phyloP scores from a whole-genome alignment of 2,113 vertebrate species.

The Anser brachyrhynchus region DNA sequence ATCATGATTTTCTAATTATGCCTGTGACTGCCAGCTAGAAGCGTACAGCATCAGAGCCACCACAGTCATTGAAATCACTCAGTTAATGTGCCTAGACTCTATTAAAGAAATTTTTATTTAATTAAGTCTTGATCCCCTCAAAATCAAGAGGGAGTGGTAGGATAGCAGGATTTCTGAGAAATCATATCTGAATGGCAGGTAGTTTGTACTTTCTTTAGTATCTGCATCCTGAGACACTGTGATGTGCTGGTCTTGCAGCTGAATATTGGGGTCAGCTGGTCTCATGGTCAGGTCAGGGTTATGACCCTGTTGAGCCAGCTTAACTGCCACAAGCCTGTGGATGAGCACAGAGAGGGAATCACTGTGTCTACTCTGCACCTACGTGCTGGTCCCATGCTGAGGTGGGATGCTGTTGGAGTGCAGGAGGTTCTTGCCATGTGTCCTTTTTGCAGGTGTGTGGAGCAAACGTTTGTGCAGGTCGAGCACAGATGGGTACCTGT shows the following conservation, averaged over 20 bases:
- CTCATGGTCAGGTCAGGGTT: rapidly evolving
- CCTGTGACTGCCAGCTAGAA: slow-evolving; percentile 29
- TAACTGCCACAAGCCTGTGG: not conserved
- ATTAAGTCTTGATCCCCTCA: slow-evolving; percentile 3
- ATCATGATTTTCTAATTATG: slow-evolving; percentile 1
- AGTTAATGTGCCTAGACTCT: not conserved
- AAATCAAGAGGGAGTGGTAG: not conserved
- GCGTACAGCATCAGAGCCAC: not conserved
- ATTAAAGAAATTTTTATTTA: slow-evolving; percentile 25
- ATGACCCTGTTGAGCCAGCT: not conserved
- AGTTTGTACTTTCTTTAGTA: not conserved
- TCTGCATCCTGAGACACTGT: not conserved
- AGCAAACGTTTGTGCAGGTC: not conserved
- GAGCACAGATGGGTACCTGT: not conserved
- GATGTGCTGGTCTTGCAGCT: not conserved
- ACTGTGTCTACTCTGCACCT: not conserved
- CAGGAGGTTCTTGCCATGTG: rapidly evolving
- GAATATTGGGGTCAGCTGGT: rapidly evolving
- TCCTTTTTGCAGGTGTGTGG: not conserved
- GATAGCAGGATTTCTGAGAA: not conserved
- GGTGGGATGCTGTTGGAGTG: not conserved
- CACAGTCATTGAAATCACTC: slow-evolving; percentile 1
- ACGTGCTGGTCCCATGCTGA: not conserved
- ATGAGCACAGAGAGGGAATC: not conserved
- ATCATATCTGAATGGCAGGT: not conserved